Conservation (phyloP, 2,113 vertebrate species). For the Bos indicus region DNA sequence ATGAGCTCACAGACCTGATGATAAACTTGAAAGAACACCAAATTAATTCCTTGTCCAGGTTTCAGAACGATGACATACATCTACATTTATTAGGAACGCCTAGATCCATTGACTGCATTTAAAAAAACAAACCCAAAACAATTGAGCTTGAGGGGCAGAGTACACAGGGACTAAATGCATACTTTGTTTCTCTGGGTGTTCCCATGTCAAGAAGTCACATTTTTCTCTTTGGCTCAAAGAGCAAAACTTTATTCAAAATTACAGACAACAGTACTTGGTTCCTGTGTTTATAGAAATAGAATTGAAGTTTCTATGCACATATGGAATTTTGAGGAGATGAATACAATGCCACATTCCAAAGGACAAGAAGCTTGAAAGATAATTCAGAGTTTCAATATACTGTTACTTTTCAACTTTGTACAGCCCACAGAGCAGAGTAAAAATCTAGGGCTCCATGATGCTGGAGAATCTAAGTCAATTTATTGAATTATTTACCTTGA, state of each 20-base stretch:
- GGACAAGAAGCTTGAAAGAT: background rate
- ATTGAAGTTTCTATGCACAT: background rate
- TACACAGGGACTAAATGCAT: background rate
- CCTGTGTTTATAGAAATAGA: background rate
- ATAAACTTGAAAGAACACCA: background rate
- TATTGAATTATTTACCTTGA: background rate
- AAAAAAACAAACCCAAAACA: background rate
- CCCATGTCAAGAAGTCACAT: background rate
- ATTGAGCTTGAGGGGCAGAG: background rate
- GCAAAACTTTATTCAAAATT: slow-evolving; percentile 40
- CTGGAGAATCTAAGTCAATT: background rate
- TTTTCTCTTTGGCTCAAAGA: slow-evolving; percentile 51
- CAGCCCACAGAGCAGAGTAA: background rate
- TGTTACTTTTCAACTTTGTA: background rate
- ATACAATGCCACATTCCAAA: background rate
- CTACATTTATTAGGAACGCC: background rate
- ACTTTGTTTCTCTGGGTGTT: background rate
- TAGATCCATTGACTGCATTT: background rate
- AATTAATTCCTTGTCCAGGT: background rate
- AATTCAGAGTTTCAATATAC: background rate
- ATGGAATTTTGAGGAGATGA: slow-evolving; percentile 3
- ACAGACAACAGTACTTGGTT: background rate
- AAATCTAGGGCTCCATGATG: background rate
- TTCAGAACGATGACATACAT: background rate
- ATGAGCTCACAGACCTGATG: background rate